These are phyloP conservation scores for Camptogramma bilineatum DNA, from an alignment of 2,888 invertebrate species.

Conservation along the genomic window DNA sequence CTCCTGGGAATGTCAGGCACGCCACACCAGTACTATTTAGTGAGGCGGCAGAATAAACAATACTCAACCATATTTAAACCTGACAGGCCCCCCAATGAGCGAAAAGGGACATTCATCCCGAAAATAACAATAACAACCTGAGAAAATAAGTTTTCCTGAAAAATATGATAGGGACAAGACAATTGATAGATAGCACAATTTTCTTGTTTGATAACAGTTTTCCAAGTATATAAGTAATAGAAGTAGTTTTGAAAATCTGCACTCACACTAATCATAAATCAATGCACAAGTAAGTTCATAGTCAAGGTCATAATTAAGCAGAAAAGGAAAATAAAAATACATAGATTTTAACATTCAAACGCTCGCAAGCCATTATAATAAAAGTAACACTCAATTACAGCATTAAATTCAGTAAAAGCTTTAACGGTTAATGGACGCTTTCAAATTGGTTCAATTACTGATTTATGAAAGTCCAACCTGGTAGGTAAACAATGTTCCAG, in stretches of 20 bases:
- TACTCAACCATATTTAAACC: slow-evolving; percentile 1
- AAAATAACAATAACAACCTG: neutral
- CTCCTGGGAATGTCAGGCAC: slow-evolving; percentile 38
- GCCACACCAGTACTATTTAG: slow-evolving; percentile 17
- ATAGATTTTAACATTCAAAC: neutral
- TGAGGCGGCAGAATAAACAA: slow-evolving; percentile 12
- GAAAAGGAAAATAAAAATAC: neutral
- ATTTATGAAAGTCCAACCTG: neutral
- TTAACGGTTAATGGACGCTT: neutral
- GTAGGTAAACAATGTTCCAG: neutral
- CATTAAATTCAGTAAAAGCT: neutral
- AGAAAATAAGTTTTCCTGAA: neutral
- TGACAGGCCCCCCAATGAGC: slow-evolving; percentile 3
- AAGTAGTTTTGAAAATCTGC: neutral
- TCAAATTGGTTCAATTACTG: neutral
- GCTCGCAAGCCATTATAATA: neutral
- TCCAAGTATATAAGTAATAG: neutral
- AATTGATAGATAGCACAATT: too few relatives aligned
- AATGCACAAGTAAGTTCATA: neutral
- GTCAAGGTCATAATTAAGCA: neutral
- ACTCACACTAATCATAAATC: neutral
- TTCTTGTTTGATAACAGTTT: neutral
- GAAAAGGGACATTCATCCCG: slow-evolving; percentile 5
- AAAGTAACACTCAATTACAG: slow-evolving; percentile 1
- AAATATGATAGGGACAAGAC: neutral